phyloP scores from a whole-genome alignment of 2,888 invertebrate species.

The Chymomyza procnemis region DNA sequence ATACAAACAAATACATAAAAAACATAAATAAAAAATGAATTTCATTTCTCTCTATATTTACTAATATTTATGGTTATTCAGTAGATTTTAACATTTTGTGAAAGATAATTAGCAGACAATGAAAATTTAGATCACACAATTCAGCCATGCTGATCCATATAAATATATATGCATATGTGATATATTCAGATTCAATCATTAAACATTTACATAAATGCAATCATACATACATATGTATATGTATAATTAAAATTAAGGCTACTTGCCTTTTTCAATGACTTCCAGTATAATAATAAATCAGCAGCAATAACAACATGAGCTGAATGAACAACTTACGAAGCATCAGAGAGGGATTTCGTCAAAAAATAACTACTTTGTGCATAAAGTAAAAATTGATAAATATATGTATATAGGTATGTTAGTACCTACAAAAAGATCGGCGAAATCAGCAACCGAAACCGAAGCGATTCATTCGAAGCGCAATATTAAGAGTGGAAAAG shows the following conservation, averaged over 20 bases:
- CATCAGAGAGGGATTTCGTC: neutral
- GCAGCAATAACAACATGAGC: constrained; percentile 27
- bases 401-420: constrained; percentile 24
- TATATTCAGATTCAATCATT: neutral
- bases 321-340: neutral
- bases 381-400: constrained; percentile 23
- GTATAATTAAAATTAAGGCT: constrained; percentile 58
- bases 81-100: too few relatives aligned
- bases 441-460: constrained; percentile 31
- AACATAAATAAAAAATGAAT: too few relatives aligned
- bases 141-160: too few relatives aligned
- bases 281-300: constrained; percentile 62
- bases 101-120: too few relatives aligned
- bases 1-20: too few relatives aligned
- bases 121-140: too few relatives aligned
- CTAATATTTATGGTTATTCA: too few relatives aligned
- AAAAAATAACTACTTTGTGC: constrained; percentile 13
- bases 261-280: constrained; percentile 70
- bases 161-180: neutral
- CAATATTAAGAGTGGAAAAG: constrained; percentile 17
- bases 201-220: neutral
- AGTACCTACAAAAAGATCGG: constrained; percentile 13
- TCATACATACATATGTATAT: constrained; percentile 15
- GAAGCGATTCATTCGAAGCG: constrained; percentile 22
- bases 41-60: neutral